Percentiles rank a stretch among this genome's conserved stretches.
Evolutionary conservation across 2,888 invertebrate species (phyloP).

Genomic region (Macrophya annulata): DNA sequence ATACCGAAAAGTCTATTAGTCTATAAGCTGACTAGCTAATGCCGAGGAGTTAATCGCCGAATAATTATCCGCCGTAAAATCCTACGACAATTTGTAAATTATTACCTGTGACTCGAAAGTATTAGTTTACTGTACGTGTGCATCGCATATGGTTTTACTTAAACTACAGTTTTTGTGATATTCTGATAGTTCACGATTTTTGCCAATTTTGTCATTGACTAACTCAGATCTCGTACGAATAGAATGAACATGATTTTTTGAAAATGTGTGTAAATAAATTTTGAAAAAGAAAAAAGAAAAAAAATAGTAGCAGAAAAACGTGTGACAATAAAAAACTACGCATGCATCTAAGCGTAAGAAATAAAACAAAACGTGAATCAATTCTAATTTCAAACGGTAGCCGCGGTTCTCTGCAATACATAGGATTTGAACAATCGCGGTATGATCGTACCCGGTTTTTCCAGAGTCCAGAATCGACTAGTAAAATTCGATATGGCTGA

Average conservation of each 20-base stretch:
- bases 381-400: background rate
- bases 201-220: background rate
- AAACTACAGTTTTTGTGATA: background rate
- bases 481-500: slow-evolving; percentile 5
- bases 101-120: slow-evolving; percentile 54
- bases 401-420: background rate
- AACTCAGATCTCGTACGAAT: too few species aligned
- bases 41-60: slow-evolving; percentile 57
- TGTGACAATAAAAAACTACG: too few species aligned
- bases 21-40: slow-evolving; percentile 39
- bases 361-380: background rate
- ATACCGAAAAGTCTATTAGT: slow-evolving; percentile 57
- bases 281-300: too few species aligned
- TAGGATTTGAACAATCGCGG: background rate
- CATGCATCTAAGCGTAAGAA: too few species aligned
- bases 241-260: too few species aligned
- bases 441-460: slow-evolving; percentile 1
- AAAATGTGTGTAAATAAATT: too few species aligned
- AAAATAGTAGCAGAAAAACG: too few species aligned
- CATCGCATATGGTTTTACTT: background rate
- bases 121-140: background rate
- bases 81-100: slow-evolving; percentile 53
- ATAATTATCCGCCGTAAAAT: slow-evolving; percentile 58
- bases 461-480: background rate
- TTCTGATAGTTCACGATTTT: background rate